Base-by-base conservation (phyloP, 2,113 vertebrate genomes). In the Phycodurus eques region DNA sequence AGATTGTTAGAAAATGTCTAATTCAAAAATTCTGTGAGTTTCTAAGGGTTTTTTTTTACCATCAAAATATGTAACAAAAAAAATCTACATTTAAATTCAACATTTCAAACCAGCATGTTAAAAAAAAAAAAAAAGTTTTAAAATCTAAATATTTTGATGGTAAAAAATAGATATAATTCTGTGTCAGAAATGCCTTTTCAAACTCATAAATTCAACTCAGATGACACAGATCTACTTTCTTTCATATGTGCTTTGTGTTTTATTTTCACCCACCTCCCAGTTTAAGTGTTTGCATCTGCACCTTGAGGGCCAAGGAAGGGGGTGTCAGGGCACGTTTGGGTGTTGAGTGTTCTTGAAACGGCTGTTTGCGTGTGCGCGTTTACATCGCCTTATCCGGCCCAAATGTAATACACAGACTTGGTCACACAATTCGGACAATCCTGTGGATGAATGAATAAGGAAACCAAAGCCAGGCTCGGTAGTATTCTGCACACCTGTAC, bases 281-380 rank as follows among this genome's bases (percentile, higher is more conserved):
- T 60, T 60, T 27, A 15, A 61, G 59, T 27, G 15, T 61, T 61
- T 13, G 57, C 27, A 33, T 33, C 31, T 6, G 13, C 59, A 61
- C 59, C 15, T 61, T 61, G 33, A 8, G 13, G 14, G 6, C 27
- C 59, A 61, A 17, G 8, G 31, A 35, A 17, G 15, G 27, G 7
- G 31, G 15, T 19, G 12, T 49, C 47, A 49, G 49, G 14, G 49
- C 59, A 14, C 59, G 15, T 61, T 35, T 35, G 59, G 31, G 14
- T 35, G 31, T 61, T 8, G 27, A 33, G 57, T 33, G 14, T 31
- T 61, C 14, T 33, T 14, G 9, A 59, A 76, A 49, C 10, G 27
- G 51, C 63, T 75, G 84, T 88, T 89, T 88, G 86, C 86, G 83
- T 77, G 56, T 65, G 78, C 75, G 75, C 78, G 88, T 91, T 90